A percentile compares a stretch with the other conserved stretches of the same genome.
Conservation (phyloP, 2,888 invertebrate species). For the Morinoia aosen region DNA sequence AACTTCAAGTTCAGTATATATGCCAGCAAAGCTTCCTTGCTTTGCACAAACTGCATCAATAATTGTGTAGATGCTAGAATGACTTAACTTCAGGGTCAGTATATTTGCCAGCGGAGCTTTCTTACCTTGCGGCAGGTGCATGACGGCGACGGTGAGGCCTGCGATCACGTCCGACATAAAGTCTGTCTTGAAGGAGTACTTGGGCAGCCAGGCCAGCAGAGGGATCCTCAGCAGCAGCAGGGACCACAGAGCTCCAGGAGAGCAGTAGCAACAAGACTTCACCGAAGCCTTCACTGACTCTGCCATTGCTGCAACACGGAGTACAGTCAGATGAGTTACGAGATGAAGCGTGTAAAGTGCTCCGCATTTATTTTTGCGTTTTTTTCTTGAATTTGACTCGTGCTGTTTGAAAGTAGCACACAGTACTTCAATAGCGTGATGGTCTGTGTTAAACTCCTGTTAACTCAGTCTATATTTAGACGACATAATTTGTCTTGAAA, state of each 20-base stretch:
- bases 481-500: no score
- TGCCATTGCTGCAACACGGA: not conserved
- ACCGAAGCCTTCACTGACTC: not conserved
- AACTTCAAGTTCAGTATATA: not conserved
- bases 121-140: constrained; percentile 89
- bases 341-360: not conserved
- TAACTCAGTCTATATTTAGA: not conserved
- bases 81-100: not conserved
- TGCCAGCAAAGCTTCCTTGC: not conserved
- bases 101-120: not conserved
- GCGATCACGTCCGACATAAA: constrained; percentile 83
- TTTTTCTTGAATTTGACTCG: not conserved
- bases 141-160: constrained; percentile 89
- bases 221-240: constrained; percentile 59
- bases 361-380: not conserved
- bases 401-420: not conserved
- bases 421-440: not conserved
- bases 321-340: not conserved
- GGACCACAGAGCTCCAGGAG: constrained; percentile 36
- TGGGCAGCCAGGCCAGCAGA: constrained; percentile 62
- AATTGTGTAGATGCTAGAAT: not conserved
- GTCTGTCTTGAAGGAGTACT: constrained; percentile 70
- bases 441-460: not conserved
- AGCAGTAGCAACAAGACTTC: constrained; percentile 32
- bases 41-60: not conserved